phyloP scores from a whole-genome alignment of 2,797 vertebrate species.

The Acanthurus leucopareius region DNA sequence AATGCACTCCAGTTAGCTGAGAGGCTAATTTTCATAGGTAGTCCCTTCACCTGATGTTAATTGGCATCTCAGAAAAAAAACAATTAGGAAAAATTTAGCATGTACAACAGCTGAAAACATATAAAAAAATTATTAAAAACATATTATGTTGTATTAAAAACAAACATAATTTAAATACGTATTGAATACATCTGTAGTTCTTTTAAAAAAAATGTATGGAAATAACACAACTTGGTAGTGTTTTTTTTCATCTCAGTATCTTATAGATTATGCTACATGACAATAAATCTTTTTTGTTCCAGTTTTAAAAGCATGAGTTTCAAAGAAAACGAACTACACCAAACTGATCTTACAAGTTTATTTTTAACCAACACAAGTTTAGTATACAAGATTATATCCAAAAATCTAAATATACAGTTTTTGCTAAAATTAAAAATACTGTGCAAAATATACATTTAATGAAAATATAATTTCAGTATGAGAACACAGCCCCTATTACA shows the following conservation, averaged over 20 bases:
- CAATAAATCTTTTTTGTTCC: neutral
- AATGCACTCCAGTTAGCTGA: too few species aligned
- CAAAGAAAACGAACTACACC: too few species aligned
- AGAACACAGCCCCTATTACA: constrained; percentile 26
- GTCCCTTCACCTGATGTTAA: too few species aligned
- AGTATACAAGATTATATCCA: neutral
- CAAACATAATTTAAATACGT: too few species aligned
- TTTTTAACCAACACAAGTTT: neutral
- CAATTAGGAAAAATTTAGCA: too few species aligned
- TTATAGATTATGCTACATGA: neutral
- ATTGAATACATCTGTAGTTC: neutral
- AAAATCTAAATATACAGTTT: neutral
- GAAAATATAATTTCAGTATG: neutral
- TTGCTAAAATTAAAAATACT: neutral
- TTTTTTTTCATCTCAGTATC: neutral
- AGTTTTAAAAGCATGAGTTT: neutral
- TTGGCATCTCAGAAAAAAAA: too few species aligned
- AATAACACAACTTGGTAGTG: neutral
- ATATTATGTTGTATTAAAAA: too few species aligned
- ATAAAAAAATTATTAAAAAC: too few species aligned
- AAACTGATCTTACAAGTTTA: neutral
- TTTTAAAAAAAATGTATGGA: neutral
- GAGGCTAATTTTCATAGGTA: too few species aligned
- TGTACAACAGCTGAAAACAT: too few species aligned
- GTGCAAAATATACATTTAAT: neutral